Percentiles rank a stretch among this genome's conserved stretches.
phyloP scores from a whole-genome alignment of 2,797 vertebrate species.

The Microctenopoma stevenorrisi region DNA sequence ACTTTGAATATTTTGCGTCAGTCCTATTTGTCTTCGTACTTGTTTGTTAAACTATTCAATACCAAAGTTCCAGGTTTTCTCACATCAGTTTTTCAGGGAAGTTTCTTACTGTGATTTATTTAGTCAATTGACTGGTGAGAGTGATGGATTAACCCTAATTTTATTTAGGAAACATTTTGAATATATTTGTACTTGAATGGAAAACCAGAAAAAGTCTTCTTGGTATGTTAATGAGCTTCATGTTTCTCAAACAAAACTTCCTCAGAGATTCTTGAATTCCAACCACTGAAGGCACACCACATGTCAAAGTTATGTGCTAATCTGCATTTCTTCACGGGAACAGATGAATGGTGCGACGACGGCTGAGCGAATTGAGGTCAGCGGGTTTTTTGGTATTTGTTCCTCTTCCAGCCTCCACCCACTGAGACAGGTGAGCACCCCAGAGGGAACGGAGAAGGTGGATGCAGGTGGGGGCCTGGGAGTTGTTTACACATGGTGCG shows the following conservation, averaged over 20 bases:
- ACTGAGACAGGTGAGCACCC: conserved; percentile 70
- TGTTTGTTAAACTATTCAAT: background rate
- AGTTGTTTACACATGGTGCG: conserved; percentile 74
- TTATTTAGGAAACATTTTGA: background rate
- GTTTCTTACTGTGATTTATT: too few species aligned
- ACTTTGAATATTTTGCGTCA: background rate
- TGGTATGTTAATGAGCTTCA: conserved; percentile 37
- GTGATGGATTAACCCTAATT: background rate
- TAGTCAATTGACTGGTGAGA: background rate
- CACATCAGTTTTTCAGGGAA: background rate
- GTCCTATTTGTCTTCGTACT: background rate
- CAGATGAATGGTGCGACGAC: conserved; percentile 25
- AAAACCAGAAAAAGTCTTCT: background rate
- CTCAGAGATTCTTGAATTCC: conserved; percentile 20
- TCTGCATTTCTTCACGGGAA: conserved; percentile 23
- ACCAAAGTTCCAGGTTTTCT: background rate
- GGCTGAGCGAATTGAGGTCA: conserved; percentile 56
- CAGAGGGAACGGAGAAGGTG: conserved; percentile 61
- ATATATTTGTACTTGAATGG: background rate
- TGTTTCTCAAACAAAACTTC: conserved; percentile 42
- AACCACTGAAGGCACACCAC: conserved; percentile 23
- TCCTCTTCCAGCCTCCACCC: conserved; percentile 37
- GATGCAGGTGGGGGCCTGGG: conserved; percentile 3
- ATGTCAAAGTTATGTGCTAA: conserved; percentile 25
- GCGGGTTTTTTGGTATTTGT: conserved; percentile 48